Conservation (phyloP, 2,797 vertebrate species). For the Varecia variegata region DNA sequence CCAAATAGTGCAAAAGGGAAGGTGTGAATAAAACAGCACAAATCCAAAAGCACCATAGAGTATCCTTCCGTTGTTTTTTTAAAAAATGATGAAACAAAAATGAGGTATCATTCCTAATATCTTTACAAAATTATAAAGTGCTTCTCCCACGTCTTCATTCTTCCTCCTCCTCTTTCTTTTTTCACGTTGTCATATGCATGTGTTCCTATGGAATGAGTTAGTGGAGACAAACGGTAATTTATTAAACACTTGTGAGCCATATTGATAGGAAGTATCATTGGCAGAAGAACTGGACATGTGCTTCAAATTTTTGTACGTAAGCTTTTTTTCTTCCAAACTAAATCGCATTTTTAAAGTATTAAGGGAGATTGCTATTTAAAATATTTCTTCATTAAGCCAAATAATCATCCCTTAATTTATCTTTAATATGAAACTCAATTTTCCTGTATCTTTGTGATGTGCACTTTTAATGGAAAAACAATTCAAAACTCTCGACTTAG, state of each 20-base stretch:
- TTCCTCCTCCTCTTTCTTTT: not conserved
- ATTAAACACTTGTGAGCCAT: not conserved
- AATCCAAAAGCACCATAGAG: not conserved
- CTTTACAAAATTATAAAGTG: not conserved
- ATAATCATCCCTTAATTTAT: not conserved
- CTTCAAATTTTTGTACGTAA: not conserved
- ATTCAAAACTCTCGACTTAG: not conserved
- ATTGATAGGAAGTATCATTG: not conserved
- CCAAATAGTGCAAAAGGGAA: no score
- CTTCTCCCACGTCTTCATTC: not conserved
- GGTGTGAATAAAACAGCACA: not conserved
- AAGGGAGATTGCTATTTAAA: constrained; percentile 14
- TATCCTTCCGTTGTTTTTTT: not conserved
- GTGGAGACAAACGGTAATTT: not conserved
- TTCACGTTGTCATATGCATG: not conserved
- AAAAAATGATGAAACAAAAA: not conserved
- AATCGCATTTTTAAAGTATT: not conserved
- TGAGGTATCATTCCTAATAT: not conserved
- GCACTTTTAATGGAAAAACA: not conserved
- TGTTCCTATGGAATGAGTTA: not conserved
- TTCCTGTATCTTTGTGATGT: not conserved
- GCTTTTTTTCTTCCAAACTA: not conserved
- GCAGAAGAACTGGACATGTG: not conserved
- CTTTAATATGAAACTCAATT: not conserved
- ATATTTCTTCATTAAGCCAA: not conserved